Base-by-base conservation (phyloP, 2,888 invertebrate species). In the Meta bourneti region DNA sequence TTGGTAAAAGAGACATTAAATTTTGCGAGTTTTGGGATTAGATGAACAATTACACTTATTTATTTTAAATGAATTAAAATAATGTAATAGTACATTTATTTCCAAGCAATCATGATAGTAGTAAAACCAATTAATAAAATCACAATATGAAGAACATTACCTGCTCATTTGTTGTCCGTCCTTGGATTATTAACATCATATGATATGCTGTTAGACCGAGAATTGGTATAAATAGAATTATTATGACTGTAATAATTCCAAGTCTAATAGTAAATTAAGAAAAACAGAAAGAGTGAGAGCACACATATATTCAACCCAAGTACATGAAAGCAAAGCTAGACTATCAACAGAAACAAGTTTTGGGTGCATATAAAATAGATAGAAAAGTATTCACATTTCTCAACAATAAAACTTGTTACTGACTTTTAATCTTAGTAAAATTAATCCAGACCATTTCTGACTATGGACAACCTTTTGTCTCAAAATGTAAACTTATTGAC, bases 161-260 rank as follows among this genome's bases (percentile, higher is more conserved):
- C 96, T 99, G 99, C 96, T 99, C 99, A 95, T 99, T 99, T 93
- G 99, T 99, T 90, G 99, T 99, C 93, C 99, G 96, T 74, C 99
- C 99, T 93, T 99, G 96, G 49, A 98, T 97, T 88, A 99, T 99
- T 94, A 99, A 96, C 94, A 99, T 97, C 96, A 99, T 97, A 95
- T 99, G 99, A 96, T 99, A 99, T 93, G 98, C 98, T 93, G 99
- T 99, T 94, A 99, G 96, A 94, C 99, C 99, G 95, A 98, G 97
- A 94, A 99, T 98, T 93, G 99, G 99, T 95, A 99, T 98, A 94
- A 98, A 97, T 94, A 99, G 96, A 93, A 99, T 95, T 70, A 97
- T 97, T 95, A 99, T 98, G 94, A 99, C 96, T 94, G 97, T 97
- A 97, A 99, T 98, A 94, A 99, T 97, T 82, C 90, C 92, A 72